A percentile compares a stretch with the other conserved stretches of the same genome.
These are phyloP conservation scores for Sebastes minor DNA, from an alignment of 2,797 vertebrate species.

Conservation along the genomic window DNA sequence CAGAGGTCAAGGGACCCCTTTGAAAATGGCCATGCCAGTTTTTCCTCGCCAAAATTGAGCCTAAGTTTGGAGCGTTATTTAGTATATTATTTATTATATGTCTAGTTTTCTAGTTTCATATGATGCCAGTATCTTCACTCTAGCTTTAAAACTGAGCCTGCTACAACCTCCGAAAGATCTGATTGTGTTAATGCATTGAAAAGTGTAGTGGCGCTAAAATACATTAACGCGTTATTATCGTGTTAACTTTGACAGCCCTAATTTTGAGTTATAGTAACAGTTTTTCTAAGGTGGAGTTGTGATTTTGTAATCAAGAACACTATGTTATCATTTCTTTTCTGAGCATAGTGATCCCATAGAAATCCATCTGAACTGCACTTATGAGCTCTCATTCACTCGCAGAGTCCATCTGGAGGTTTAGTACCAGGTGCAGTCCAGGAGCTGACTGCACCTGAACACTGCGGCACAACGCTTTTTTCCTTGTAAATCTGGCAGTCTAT, in stretches of 20 bases:
- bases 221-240: no score
- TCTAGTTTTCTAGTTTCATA: no score
- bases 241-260: not conserved
- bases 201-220: no score
- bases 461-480: not conserved
- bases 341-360: not conserved
- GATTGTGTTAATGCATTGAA: no score
- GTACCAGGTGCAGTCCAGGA: not conserved
- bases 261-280: not conserved
- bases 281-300: not conserved
- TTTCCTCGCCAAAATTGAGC: no score
- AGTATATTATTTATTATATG: no score
- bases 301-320: not conserved
- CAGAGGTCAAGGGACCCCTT: no score
- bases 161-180: no score
- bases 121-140: no score
- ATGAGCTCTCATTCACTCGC: not conserved
- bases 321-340: not conserved
- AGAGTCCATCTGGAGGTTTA: not conserved
- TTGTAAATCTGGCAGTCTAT: not conserved
- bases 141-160: no score
- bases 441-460: not conserved
- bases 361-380: not conserved
- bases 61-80: no score
- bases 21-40: no score